Evolutionary conservation across 2,888 invertebrate species (phyloP), one percentile per base, ranked within the genome.

Genomic region (Andrena fulva): DNA sequence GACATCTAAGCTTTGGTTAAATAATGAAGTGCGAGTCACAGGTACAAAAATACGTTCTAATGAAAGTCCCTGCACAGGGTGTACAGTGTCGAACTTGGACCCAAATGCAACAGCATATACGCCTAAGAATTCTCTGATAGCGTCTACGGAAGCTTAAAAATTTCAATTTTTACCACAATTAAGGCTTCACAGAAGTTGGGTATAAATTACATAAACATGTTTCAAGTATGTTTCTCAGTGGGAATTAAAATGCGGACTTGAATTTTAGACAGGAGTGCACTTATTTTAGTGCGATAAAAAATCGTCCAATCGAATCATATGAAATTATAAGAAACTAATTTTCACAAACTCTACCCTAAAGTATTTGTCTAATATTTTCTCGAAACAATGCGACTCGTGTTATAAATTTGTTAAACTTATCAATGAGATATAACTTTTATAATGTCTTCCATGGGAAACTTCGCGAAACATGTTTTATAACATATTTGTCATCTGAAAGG

Each of bases 51-150:
- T 94, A 82, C 91, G 93, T 80, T 89, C 91, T 64, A 91, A 89
- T 79, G 93, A 93, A 84, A 94, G 92, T 86, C 92, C 93, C 60
- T 93, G 93, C 90, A 93, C 94, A 87, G 94, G 94, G 82, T 93
- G 94, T 89, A 93, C 94, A 83, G 92, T 94, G 89, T 93, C 95
- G 76, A 96, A 95, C 91, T 96, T 98, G 82, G 98, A 98, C 95
- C 98, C 98, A 77, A 98, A 98, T 95, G 98, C 98, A 86, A 96
- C 97, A 85, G 97, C 97, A 89, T 98, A 98, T 95, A 98, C 98
- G 87, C 98, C 98, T 85, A 98, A 98, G 92, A 94, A 95, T 89
- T 95, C 96, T 84, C 95, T 95, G 87, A 94, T 95, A 88, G 94
- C 95, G 87, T 95, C 95, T 85, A 95, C 95, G 81, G 95, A 95